phyloP scores from a whole-genome alignment of 2,113 vertebrate species.

The Heloderma charlesbogerti region DNA sequence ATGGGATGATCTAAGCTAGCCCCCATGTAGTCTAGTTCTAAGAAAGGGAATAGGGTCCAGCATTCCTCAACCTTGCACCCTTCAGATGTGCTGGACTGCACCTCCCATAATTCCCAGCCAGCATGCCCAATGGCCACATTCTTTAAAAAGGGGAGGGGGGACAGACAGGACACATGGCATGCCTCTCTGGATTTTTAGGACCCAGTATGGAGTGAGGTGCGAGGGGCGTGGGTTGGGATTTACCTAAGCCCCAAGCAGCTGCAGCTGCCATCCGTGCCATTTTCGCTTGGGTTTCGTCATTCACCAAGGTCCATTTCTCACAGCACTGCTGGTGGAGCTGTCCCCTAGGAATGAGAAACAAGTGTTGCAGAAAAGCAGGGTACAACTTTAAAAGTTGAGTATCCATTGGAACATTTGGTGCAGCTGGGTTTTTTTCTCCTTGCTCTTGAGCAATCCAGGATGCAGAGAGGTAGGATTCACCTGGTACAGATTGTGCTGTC shows the following conservation, averaged over 20 bases:
- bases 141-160: neutral
- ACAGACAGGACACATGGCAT: neutral
- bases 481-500: constrained; percentile 3
- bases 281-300: constrained; percentile 95
- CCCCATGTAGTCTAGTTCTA: neutral
- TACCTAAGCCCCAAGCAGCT: constrained; percentile 97
- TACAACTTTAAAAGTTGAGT: too few species aligned
- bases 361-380: neutral
- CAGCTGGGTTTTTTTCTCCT: neutral
- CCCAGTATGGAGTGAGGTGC: too few species aligned
- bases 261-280: constrained; percentile 99
- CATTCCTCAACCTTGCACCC: neutral
- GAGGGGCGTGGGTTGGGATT: constrained; percentile 7
- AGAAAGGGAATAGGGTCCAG: neutral
- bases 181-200: neutral
- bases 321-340: constrained; percentile 98
- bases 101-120: too few species aligned
- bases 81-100: neutral
- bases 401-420: too few species aligned
- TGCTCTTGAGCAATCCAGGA: neutral
- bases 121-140: neutral
- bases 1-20: neutral
- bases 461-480: constrained; percentile 28
- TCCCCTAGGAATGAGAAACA: constrained; percentile 82
- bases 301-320: constrained; percentile 97